These are phyloP conservation scores for Eueremaeus valkanovi DNA, from an alignment of 2,888 invertebrate genomes.

Conservation along the genomic window DNA sequence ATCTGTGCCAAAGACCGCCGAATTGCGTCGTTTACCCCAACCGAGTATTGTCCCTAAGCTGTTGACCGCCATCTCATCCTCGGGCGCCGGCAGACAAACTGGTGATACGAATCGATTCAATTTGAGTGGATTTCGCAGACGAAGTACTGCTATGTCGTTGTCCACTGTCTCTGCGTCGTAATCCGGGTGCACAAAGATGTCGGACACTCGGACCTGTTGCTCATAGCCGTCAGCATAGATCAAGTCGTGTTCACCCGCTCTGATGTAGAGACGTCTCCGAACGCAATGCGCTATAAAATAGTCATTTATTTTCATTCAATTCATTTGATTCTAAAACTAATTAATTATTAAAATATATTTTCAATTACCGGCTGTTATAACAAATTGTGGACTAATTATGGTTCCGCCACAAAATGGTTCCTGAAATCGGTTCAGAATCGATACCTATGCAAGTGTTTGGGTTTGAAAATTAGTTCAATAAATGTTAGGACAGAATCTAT, in stretches of 20 bases:
- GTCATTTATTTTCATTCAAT: background rate
- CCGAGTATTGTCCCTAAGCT: conserved; percentile 79
- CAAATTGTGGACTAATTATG: conserved; percentile 73
- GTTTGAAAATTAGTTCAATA: too few relatives aligned
- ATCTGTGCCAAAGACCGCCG: conserved; percentile 62
- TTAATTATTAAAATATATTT: background rate
- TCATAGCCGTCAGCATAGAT: conserved; percentile 70
- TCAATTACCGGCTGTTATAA: conserved; percentile 64
- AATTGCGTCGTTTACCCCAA: conserved; percentile 63
- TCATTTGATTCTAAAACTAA: background rate
- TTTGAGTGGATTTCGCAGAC: conserved; percentile 58
- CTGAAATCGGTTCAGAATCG: conserved; percentile 69
- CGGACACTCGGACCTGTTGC: conserved; percentile 65
- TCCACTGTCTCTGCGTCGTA: conserved; percentile 85
- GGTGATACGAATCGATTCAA: conserved; percentile 58
- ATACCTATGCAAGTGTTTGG: too few relatives aligned
- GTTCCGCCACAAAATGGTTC: conserved; percentile 88
- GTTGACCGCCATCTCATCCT: conserved; percentile 62
- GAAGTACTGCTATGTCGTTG: conserved; percentile 83
- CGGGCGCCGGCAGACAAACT: conserved; percentile 75
- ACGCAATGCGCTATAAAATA: conserved; percentile 68
- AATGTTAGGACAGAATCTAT: too few relatives aligned
- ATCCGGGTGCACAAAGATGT: conserved; percentile 73
- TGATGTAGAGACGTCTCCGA: conserved; percentile 68
- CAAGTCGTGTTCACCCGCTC: conserved; percentile 81